Percentiles rank a stretch among this genome's conserved stretches.
Evolutionary conservation across 1,140 invertebrate species (phyloP).

Genomic region (Calephelis nemesis): DNA sequence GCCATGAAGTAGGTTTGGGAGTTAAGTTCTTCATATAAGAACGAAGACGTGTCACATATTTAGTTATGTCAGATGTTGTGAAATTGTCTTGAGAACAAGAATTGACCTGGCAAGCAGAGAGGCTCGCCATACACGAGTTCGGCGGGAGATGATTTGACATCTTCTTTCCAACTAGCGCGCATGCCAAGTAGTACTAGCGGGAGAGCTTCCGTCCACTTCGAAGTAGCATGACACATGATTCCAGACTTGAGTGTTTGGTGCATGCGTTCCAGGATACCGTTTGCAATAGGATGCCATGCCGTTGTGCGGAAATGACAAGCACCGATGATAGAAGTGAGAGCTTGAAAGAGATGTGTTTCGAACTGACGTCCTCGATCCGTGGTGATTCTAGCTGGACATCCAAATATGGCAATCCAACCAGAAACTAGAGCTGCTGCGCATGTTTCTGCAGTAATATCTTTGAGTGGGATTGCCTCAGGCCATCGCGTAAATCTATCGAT

Average conservation of each 20-base stretch:
- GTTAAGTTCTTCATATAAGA: slow-evolving; percentile 32
- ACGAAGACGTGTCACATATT: slow-evolving; percentile 32
- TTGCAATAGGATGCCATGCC: slow-evolving; percentile 20
- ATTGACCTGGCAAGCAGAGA: slow-evolving; percentile 20
- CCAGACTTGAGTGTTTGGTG: slow-evolving; percentile 22
- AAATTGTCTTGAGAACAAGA: slow-evolving; percentile 14
- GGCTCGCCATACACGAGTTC: slow-evolving; percentile 27
- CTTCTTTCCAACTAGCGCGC: slow-evolving; percentile 26
- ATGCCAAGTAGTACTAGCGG: slow-evolving; percentile 31
- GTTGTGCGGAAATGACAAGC: slow-evolving; percentile 18
- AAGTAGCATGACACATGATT: slow-evolving; percentile 25
- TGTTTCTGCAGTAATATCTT: slow-evolving; percentile 27
- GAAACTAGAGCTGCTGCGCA: slow-evolving; percentile 25
- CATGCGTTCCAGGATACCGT: slow-evolving; percentile 20
- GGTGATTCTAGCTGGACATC: slow-evolving; percentile 25
- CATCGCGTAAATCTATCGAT: no score
- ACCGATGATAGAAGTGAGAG: slow-evolving; percentile 19
- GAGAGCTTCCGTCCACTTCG: slow-evolving; percentile 22
- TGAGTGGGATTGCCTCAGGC: slow-evolving; percentile 21
- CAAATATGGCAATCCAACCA: slow-evolving; percentile 27
- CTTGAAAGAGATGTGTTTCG: slow-evolving; percentile 21
- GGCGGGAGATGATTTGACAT: slow-evolving; percentile 19
- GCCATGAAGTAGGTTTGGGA: slow-evolving; percentile 38
- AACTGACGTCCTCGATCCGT: slow-evolving; percentile 26
- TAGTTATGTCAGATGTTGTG: slow-evolving; percentile 29